These are phyloP conservation scores for Pelosia muscerda DNA, from an alignment of 2,888 invertebrate species.

Conservation along the genomic window DNA sequence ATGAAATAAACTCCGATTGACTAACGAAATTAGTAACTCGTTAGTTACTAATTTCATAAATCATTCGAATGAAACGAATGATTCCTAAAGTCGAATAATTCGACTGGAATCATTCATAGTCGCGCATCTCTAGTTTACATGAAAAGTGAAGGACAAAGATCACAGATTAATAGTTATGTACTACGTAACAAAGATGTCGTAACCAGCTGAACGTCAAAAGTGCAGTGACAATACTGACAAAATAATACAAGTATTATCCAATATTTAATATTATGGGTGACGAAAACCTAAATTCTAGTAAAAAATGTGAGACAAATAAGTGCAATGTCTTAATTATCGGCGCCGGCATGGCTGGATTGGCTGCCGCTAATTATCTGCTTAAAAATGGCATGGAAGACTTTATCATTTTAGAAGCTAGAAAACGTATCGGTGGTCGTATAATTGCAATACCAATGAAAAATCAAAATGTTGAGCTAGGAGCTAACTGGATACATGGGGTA, in stretches of 20 bases:
- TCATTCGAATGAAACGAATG: too few relatives aligned
- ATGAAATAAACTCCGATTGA: too few relatives aligned
- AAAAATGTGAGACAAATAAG: constrained; percentile 80
- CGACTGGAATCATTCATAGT: too few relatives aligned
- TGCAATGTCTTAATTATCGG: constrained; percentile 94
- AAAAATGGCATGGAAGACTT: constrained; percentile 94
- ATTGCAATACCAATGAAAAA: constrained; percentile 90
- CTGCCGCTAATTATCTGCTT: constrained; percentile 93
- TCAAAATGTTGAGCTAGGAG: constrained; percentile 93
- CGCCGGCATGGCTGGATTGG: constrained; percentile 94
- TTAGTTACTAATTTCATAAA: too few relatives aligned
- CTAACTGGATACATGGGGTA: constrained; percentile 98
- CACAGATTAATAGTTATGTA: too few relatives aligned
- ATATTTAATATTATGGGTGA: constrained; percentile 83
- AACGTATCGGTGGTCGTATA: constrained; percentile 93
- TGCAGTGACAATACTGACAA: constrained; percentile 65
- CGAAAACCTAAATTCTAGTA: constrained; percentile 83
- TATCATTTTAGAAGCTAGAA: constrained; percentile 92
- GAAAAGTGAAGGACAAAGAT: too few relatives aligned
- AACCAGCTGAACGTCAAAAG: constrained; percentile 78
- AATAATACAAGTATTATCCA: constrained; percentile 66
- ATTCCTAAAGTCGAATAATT: too few relatives aligned
- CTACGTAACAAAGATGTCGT: constrained; percentile 68
- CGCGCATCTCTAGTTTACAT: too few relatives aligned
- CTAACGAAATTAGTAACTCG: too few relatives aligned